Base-by-base conservation (phyloP, 2,113 vertebrate species). In the Neofelis nebulosa region DNA sequence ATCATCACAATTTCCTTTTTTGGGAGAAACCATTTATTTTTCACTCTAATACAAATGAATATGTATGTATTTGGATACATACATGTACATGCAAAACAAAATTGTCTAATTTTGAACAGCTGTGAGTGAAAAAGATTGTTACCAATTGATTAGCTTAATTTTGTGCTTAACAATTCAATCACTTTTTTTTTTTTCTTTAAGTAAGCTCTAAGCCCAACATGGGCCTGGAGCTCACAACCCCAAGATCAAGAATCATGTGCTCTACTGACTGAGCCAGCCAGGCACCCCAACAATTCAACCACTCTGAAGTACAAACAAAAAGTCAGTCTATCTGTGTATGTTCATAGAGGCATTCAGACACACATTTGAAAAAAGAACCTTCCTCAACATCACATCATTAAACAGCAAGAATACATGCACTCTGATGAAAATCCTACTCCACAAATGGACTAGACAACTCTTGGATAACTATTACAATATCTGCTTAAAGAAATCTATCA, bases 21-120 rank as follows among this genome's bases (percentile, higher is more conserved):
- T 95, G 96, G 36, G 31, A 78, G 92, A 98, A 98, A 98, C 41
- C 76, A 84, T 80, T 88, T 98, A 91, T 97, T 98, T 98, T 93
- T 88, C 76, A 88, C 45, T 89, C 96, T 96, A 91, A 97, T 94
- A 97, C 89, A 98, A 98, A 98, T 97, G 65, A 98, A 93, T 88
- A 97, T 98, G 95, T 89, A 97, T 98, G 97, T 97, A 98, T 98
- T 98, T 98, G 97, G 93, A 98, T 94, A 98, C 79, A 98, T 87
- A 95, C 25, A 98, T 48, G 73, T n/a, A 98, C 83, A 97, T 55
- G 45, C 69, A 84, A 83, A 95, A 96, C 73, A 41, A 94, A 94
- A 85, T 86, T 91, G 79, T 93, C 98, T 98, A 98, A 55, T 91
- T 97, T 90, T 89, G 91, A 98, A 31, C 89, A 98, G 83, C 89